phyloP scores from a whole-genome alignment of 2,888 invertebrate genomes.

The Oegoconia quadripuncta region DNA sequence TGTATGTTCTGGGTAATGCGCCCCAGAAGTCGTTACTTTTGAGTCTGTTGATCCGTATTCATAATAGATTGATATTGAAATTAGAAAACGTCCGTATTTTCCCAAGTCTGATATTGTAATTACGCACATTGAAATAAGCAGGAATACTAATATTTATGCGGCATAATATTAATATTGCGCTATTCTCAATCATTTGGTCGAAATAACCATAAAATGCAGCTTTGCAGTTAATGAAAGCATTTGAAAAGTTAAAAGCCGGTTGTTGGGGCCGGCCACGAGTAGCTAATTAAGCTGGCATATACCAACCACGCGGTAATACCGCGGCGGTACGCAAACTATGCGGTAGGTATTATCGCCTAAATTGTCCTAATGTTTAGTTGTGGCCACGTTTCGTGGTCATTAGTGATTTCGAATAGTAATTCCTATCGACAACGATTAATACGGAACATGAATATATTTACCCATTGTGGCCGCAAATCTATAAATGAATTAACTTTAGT shows the following conservation, averaged over 20 bases:
- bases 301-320: slow-evolving; percentile 54
- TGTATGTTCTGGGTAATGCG: no score
- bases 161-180: slow-evolving; percentile 36
- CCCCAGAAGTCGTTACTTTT: no score
- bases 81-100: no score
- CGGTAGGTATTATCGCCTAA: slow-evolving; percentile 72
- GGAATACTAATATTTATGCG: no score
- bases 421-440: neutral
- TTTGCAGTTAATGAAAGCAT: slow-evolving; percentile 63
- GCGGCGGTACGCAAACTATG: slow-evolving; percentile 62
- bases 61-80: no score
- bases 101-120: no score
- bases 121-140: no score
- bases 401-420: slow-evolving; percentile 43
- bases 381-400: slow-evolving; percentile 38
- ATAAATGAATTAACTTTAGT: no score
- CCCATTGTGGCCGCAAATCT: no score
- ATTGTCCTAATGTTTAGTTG: slow-evolving; percentile 74
- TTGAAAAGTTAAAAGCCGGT: slow-evolving; percentile 74
- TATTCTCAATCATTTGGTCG: slow-evolving; percentile 53
- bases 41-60: no score
- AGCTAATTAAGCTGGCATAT: slow-evolving; percentile 71
- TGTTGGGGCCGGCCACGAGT: slow-evolving; percentile 51
- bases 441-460: neutral
- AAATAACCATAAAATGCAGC: slow-evolving; percentile 57